Evolutionary conservation across 2,888 invertebrate genomes (phyloP).

Genomic region (Drosophila parthenogenetica): DNA sequence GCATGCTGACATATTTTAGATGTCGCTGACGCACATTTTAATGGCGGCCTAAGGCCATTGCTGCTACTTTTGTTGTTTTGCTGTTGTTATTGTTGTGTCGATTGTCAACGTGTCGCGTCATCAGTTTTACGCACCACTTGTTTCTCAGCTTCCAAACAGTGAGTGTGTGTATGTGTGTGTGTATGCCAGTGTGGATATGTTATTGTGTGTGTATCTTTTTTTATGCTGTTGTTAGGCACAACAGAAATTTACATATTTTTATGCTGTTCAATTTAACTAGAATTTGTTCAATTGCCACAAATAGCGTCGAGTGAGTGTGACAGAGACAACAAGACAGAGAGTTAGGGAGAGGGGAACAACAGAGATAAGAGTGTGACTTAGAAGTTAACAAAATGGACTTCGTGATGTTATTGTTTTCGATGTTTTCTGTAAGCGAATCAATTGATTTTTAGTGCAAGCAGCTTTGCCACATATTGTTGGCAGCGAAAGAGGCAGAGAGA

Average conservation of each 20-base stretch:
- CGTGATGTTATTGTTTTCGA: constrained; percentile 19
- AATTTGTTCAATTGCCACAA: constrained; percentile 43
- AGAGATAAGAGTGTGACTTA: not conserved
- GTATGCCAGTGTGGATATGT: not conserved
- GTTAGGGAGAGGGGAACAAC: not conserved
- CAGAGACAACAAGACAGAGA: not conserved
- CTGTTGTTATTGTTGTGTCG: constrained; percentile 38
- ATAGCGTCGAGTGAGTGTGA: not conserved
- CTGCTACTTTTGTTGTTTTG: constrained; percentile 10
- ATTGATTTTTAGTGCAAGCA: constrained; percentile 56
- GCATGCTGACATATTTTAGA: constrained; percentile 10
- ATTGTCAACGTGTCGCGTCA: constrained; percentile 73
- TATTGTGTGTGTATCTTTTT: constrained; percentile 14
- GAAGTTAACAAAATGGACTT: constrained; percentile 14
- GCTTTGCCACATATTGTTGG: constrained; percentile 28
- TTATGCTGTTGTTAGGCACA: constrained; percentile 30
- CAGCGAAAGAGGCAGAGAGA: not conserved
- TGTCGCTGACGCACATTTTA: constrained; percentile 39
- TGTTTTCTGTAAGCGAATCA: constrained; percentile 41
- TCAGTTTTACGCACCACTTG: constrained; percentile 76
- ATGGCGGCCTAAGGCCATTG: constrained; percentile 40
- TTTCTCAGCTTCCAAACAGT: constrained; percentile 27
- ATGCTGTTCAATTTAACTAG: constrained; percentile 55
- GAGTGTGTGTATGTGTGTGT: not conserved
- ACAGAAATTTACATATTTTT: constrained; percentile 64